Evolutionary conservation across 2,113 vertebrate genomes (phyloP), one percentile per base, ranked within the genome.

Genomic region (Epinephelus fuscoguttatus): DNA sequence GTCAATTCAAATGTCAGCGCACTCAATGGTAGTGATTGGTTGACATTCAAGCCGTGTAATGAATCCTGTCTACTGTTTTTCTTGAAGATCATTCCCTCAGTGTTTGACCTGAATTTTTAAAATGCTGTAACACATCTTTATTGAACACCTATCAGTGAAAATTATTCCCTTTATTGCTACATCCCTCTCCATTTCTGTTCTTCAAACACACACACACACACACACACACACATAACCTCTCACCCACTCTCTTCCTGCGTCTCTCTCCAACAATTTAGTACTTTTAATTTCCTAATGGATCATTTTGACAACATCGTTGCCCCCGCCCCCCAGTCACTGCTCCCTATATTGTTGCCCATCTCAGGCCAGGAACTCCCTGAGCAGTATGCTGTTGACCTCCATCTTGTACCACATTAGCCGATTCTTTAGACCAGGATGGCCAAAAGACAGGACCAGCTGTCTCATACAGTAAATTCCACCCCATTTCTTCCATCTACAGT

Each of bases 241-340:
- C 50, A 66, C 30, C 4, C 4, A 68, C 17, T 72, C 25, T 62
- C 56, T 40, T 27, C 12, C 45, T 37, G n/a, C 30, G 40, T 23
- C 7, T 63, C 30, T 67, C 18, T 55, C 64, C 76, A n/a, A 21
- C 79, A 81, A 50, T 80, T 81, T 78, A 78, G 59, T 62, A 15
- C 79, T 84, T 90, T 83, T 88, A 87, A 92, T 88, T 90, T 85
- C 49, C 75, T 86, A 89, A 90, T 90, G 78, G 79, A 92, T 92
- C 86, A 91, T 91, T 91, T 91, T 91, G 88, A 91, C 90, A 91
- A 69, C 71, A 71, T 70, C 6, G 0, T 81, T 27, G 4, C 45
- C 52, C 79, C 53, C n/a, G 7, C n/a, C 71, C 45, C 19, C 49
- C 21, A 33, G 57, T 52, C 57, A 3, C 25, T 84, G 77, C 23